Percentiles rank a stretch among this genome's conserved stretches.
These are phyloP conservation scores for Aelia acuminata DNA, from an alignment of 2,888 invertebrate species.

Conservation along the genomic window DNA sequence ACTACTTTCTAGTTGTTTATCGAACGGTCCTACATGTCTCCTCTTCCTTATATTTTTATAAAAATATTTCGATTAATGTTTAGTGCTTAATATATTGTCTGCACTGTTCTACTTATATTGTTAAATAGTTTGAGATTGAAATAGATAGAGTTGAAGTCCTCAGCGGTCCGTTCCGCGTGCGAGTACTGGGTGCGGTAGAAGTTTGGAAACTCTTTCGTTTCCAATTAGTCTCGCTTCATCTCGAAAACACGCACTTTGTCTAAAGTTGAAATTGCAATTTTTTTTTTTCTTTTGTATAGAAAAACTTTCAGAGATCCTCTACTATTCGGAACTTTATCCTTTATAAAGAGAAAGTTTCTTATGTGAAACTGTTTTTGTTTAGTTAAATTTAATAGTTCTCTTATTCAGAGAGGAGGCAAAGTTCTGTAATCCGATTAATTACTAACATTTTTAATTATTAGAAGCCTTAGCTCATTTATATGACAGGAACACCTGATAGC, in stretches of 20 bases:
- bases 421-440: no score
- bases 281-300: neutral
- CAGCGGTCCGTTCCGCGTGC: neutral
- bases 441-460: no score
- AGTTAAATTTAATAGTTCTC: no score
- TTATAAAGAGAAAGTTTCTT: no score
- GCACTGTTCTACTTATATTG: no score
- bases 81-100: no score
- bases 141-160: neutral
- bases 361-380: no score
- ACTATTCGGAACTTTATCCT: no score
- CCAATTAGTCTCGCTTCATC: slow-evolving; percentile 18
- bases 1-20: slow-evolving; percentile 15
- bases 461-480: no score
- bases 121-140: no score
- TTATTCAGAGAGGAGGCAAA: no score
- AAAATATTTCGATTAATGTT: neutral
- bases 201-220: neutral
- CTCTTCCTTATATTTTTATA: neutral
- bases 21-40: neutral
- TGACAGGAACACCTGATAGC: no score
- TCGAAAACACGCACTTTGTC: neutral
- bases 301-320: neutral
- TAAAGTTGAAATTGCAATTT: neutral
- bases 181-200: neutral